Percentiles rank a stretch among this genome's conserved stretches.
phyloP scores from a whole-genome alignment of 2,797 vertebrate species.

The Argya squamiceps region DNA sequence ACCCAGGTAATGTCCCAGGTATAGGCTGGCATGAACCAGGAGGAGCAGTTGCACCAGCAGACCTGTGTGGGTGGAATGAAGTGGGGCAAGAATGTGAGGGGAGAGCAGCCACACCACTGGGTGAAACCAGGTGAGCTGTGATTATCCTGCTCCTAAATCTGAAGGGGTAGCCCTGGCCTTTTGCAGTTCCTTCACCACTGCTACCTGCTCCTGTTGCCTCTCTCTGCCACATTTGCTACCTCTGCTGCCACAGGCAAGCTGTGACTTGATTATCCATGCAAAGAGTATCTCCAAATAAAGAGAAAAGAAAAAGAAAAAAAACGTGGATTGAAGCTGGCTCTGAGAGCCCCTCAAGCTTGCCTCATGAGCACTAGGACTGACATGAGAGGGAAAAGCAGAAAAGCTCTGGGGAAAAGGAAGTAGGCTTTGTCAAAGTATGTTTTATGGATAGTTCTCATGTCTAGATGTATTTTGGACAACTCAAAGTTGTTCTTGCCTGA shows the following conservation, averaged over 20 bases:
- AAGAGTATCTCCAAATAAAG: not conserved
- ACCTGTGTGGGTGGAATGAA: not conserved
- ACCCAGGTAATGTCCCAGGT: not conserved
- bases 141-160: not conserved
- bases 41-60: not conserved
- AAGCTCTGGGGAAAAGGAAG: not conserved
- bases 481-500: not conserved
- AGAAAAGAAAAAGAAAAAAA: not conserved
- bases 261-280: rapidly evolving
- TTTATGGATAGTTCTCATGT: not conserved
- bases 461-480: not conserved
- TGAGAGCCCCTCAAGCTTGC: not conserved
- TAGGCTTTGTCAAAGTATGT: not conserved
- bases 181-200: rapidly evolving
- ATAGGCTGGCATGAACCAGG: not conserved
- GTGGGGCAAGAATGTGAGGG: not conserved
- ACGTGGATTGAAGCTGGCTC: not conserved
- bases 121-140: not conserved
- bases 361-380: not conserved
- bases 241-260: not conserved
- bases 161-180: not conserved
- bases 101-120: not conserved
- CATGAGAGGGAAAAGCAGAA: not conserved
- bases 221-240: not conserved
- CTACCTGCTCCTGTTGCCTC: not conserved